Evolutionary conservation across 2,797 vertebrate genomes (phyloP), one percentile per base, ranked within the genome.

Genomic region (Furcifer pardalis): DNA sequence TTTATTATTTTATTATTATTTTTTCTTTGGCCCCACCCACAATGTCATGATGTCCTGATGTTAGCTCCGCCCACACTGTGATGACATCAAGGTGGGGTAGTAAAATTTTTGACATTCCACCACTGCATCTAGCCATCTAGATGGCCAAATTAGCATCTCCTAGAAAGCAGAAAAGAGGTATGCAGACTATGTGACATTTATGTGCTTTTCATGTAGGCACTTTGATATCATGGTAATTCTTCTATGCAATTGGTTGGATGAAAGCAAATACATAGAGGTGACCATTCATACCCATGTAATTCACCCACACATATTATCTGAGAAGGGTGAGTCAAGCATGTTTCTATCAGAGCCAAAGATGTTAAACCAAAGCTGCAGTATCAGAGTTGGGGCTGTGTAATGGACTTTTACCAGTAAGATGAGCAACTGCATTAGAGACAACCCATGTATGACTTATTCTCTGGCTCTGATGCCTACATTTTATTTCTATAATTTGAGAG

Each of bases 351-450:
- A 7, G 23, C 30, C 66, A 75, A 46, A 56, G 60, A 59, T 74
- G 60, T 72, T 35, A 37, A 74, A 27, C 6, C 56, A 60, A 74
- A 75, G 69, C 15, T 15, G 60, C 15, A 59, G 8, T 30, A 68
- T 85, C 71, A 85, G 44, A 74, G 46, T 60, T 32, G 46, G 17
- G 46, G 44, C 65, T 80, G 66, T 65, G 46, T 65, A 84, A 56
- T 74, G 62, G 60, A 66, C 5, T 19, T 30, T 42, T 66, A 42
- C 60, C 40, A 80, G 77, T 27, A 66, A 80, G 71, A 80, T 75
- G 77, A 80, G 77, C 71, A 80, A 80, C 27, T 80, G 77, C 37
- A 10, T 42, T 74, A 74, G 78, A 69, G 68, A 75, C n/a, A 85
- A 80, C 10, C 35, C 60, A 85, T 75, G 44, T 78, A 83, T 75